Base-by-base conservation (phyloP, 1,140 invertebrate genomes). In the Liolophura sinensis region DNA sequence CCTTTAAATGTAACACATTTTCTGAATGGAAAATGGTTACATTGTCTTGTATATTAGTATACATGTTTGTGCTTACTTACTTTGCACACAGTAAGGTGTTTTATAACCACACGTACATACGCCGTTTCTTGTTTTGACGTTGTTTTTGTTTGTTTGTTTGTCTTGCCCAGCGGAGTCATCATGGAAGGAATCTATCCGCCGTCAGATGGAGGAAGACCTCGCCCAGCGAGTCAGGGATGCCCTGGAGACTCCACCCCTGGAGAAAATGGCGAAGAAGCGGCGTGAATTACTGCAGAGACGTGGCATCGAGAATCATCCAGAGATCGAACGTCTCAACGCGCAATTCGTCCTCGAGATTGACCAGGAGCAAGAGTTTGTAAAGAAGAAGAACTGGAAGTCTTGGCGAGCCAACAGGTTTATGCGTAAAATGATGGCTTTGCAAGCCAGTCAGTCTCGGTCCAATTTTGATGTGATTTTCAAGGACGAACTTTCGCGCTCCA, bases 181-280 rank as follows among this genome's bases (percentile, higher is more conserved):
- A 74, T 83, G 80, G 80, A 66, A 75, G 58, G 75, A 79, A 60
- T 58, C 65, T 20, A 78, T 84, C 49, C 65, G 76, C 12, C 60
- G 73, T 50, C 76, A 82, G 67, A 80, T 84, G 74, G 81, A 84
- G 65, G 72, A 72, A 18, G 81, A 82, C 54, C 64, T 84, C 18
- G 73, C 75, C 46, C 65, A 72, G 64, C 57, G 81, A 49, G 82
- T 84, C 5, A 65, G 81, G 11, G 82, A 82, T 48, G 81, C 81
- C 0, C 65, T 84, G 59, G 78, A 82, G 51, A 82, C 82, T n/a
- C 82, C 82, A 7, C 81, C 82, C 4, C 68, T 77, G 12, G 81
- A 81, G 52, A 31, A 66, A 31, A 25, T 54, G 46, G n/a, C 57
- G 12, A 40, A 27, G 25, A 54, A 67, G 31, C 67, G 54, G 12